phyloP scores from a whole-genome alignment of 1,140 invertebrate genomes.

The Drosophila tristis region DNA sequence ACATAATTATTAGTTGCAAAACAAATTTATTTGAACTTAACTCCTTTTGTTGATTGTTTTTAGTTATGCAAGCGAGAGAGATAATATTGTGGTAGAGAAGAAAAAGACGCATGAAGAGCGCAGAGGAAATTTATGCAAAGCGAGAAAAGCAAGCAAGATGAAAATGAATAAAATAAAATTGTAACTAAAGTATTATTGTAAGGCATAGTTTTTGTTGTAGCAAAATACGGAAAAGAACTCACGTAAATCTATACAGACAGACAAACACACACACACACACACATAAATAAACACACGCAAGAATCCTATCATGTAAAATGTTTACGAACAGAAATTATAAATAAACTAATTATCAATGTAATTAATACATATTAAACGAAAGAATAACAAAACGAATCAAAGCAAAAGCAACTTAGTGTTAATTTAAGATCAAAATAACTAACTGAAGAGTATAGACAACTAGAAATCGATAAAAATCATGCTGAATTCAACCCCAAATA shows the following conservation, averaged over 20 bases:
- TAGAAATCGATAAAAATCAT: slow-evolving; percentile 56
- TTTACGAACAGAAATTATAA: slow-evolving; percentile 71
- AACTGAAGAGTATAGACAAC: slow-evolving; percentile 50
- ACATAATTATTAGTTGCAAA: slow-evolving; percentile 67
- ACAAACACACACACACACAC: slow-evolving; percentile 35
- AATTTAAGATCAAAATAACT: slow-evolving; percentile 64
- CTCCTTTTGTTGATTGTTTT: slow-evolving; percentile 79
- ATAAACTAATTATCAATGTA: slow-evolving; percentile 82
- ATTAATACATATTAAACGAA: slow-evolving; percentile 78
- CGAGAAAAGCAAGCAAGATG: slow-evolving; percentile 38
- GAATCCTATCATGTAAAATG: slow-evolving; percentile 80
- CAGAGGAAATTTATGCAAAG: slow-evolving; percentile 76
- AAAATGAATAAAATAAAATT: slow-evolving; percentile 44
- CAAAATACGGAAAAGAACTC: slow-evolving; percentile 53
- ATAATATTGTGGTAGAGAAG: slow-evolving; percentile 11
- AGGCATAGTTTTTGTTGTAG: slow-evolving; percentile 82
- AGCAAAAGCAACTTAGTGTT: slow-evolving; percentile 68
- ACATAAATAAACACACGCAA: slow-evolving; percentile 39
- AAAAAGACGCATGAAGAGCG: slow-evolving; percentile 23
- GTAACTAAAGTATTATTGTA: slow-evolving; percentile 83
- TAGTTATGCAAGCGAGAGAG: slow-evolving; percentile 58
- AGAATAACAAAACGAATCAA: slow-evolving; percentile 35
- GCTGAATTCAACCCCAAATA: slow-evolving; percentile 59
- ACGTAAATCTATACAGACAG: slow-evolving; percentile 29
- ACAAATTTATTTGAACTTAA: slow-evolving; percentile 68